Evolutionary conservation across 2,113 vertebrate genomes (phyloP).

Genomic region (Nothocercus julius): DNA sequence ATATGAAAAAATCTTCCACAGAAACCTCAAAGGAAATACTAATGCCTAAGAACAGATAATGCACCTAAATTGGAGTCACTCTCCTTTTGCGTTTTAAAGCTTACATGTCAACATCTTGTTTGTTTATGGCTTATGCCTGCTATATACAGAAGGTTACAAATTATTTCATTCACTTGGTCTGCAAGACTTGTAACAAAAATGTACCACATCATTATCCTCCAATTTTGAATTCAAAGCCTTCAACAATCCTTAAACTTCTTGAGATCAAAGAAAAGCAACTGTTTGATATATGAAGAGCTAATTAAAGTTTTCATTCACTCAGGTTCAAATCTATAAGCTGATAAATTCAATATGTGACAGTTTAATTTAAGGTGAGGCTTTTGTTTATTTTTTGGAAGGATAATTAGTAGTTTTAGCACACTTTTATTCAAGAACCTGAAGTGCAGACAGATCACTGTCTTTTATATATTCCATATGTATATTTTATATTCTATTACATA

Average conservation of each 20-base stretch:
- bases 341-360: background rate
- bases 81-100: background rate
- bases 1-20: background rate
- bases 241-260: background rate
- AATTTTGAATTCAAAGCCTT: constrained; percentile 9
- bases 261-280: constrained; percentile 22
- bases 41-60: background rate
- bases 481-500: no score
- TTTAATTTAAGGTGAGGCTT: constrained; percentile 13
- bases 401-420: background rate
- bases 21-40: background rate
- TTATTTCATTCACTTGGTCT: background rate
- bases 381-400: background rate
- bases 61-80: background rate
- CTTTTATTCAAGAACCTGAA: background rate
- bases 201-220: background rate
- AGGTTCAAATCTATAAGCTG: background rate
- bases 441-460: background rate
- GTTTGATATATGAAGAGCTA: constrained; percentile 1
- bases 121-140: background rate
- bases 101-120: background rate
- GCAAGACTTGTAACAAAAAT: background rate
- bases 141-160: background rate
- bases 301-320: constrained; percentile 24
- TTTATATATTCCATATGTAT: no score